Evolutionary conservation across 2,888 invertebrate species (phyloP).

Genomic region (Drepanosiphum platanoidis): DNA sequence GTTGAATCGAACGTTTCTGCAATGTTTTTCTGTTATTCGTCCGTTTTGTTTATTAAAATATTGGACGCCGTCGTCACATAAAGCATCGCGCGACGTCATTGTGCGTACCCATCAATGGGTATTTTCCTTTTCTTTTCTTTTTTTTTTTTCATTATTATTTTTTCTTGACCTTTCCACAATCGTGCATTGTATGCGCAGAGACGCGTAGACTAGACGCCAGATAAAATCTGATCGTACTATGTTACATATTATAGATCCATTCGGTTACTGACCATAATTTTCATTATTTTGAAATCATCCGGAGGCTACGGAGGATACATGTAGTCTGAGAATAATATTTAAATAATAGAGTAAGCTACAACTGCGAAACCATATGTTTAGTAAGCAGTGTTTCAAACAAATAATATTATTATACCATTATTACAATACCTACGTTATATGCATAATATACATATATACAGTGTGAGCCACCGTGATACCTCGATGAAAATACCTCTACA

Average conservation of each 20-base stretch:
- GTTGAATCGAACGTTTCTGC: neutral
- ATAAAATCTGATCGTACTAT: constrained; percentile 35
- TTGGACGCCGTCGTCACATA: neutral
- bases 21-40: neutral
- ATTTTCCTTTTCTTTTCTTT: neutral
- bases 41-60: neutral
- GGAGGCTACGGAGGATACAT: constrained; percentile 12
- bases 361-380: neutral
- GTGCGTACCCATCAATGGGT: neutral
- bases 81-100: neutral
- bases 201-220: constrained; percentile 5
- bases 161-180: neutral
- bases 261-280: constrained; percentile 39
- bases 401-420: too few species aligned
- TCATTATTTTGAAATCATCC: constrained; percentile 37
- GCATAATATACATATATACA: too few species aligned
- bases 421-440: too few species aligned
- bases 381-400: neutral
- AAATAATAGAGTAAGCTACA: constrained; percentile 58
- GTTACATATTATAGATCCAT: constrained; percentile 9
- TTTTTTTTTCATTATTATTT: neutral
- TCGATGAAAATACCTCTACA: too few species aligned
- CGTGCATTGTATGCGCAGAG: neutral
- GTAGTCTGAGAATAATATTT: constrained; percentile 32
- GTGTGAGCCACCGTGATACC: too few species aligned